Base-by-base conservation (phyloP, 2,113 vertebrate genomes). In the Rousettus leschenaultii region DNA sequence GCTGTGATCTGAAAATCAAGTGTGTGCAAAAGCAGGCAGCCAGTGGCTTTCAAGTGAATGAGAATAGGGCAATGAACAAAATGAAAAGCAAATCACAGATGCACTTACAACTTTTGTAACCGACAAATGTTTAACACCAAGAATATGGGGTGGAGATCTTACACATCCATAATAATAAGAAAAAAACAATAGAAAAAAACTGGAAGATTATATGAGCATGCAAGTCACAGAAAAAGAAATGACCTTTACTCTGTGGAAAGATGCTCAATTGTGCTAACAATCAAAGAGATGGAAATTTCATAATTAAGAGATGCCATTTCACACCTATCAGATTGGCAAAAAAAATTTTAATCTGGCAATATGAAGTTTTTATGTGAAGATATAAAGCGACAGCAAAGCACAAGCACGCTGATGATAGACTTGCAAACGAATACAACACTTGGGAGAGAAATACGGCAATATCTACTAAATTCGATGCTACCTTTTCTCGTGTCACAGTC, bases 81-180 rank as follows among this genome's bases (percentile, higher is more conserved):
- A 59, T 74, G 65, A 86, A 96, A 90, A 84, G 33, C 30, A 70
- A 96, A n/a, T 86, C 82, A 93, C 71, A 88, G 77, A 61, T 43
- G 14, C n/a, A 59, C 21, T 65, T 43, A 45, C 33, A 88, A 77
- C 35, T 57, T 53, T 51, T 61, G 7, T 53, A 82, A 85, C 80
- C 65, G 55, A 59, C 59, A 61, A 92, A 94, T 33, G n/a, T 61
- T 85, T 33, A 65, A 57, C 35, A 57, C 30, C 48, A 3, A 13
- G 82, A 66, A 89, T 14, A 70, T 1, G 38, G 10, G 5, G 12
- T 6, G 14, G 65, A 7, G 21, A 61, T 57, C 51, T 35, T 87
- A 55, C 5, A 24, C 18, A 48, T 80, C 51, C 53, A 59, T 21
- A 77, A 55, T 21, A 80, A 63, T 33, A 35, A 88, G n/a, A 38